Evolutionary conservation across 2,113 vertebrate genomes (phyloP).

Genomic region (Desmodus rotundus): DNA sequence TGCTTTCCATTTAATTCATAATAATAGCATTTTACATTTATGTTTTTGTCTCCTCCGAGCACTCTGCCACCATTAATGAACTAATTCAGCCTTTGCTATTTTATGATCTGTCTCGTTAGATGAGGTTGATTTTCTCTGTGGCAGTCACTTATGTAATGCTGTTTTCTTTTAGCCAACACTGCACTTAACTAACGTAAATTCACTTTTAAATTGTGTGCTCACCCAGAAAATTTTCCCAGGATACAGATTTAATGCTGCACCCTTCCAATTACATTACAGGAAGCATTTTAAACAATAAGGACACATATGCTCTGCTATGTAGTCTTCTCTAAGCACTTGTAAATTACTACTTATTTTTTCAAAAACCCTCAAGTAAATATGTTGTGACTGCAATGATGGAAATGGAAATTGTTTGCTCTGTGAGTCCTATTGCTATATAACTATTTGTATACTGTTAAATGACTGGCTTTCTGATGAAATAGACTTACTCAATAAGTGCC

Average conservation of each 20-base stretch:
- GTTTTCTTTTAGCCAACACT: constrained; percentile 29
- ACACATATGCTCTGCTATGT: constrained; percentile 8
- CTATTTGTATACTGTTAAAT: constrained; percentile 48
- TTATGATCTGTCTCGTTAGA: constrained; percentile 63
- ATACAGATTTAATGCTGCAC: constrained; percentile 57
- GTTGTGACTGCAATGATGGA: constrained; percentile 13
- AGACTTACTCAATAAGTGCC: not conserved
- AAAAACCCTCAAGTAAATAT: constrained; percentile 55
- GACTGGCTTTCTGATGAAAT: not conserved
- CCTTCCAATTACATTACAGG: not conserved
- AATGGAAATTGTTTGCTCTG: constrained; percentile 47
- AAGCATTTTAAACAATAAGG: constrained; percentile 48
- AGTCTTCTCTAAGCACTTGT: constrained; percentile 48
- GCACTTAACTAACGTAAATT: constrained; percentile 57
- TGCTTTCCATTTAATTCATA: constrained; percentile 44
- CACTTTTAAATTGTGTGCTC: constrained; percentile 56
- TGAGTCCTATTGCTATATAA: constrained; percentile 43
- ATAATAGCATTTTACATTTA: constrained; percentile 31
- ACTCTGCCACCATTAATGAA: constrained; percentile 45
- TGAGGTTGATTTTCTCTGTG: constrained; percentile 47
- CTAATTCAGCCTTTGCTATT: constrained; percentile 43
- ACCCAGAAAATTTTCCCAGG: constrained; percentile 39
- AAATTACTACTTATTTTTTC: constrained; percentile 40
- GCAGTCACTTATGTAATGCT: constrained; percentile 37
- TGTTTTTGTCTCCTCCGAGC: constrained; percentile 44